Percentiles rank a stretch among this genome's conserved stretches.
phyloP scores from a whole-genome alignment of 2,888 invertebrate species.

The Helobdella robusta region DNA sequence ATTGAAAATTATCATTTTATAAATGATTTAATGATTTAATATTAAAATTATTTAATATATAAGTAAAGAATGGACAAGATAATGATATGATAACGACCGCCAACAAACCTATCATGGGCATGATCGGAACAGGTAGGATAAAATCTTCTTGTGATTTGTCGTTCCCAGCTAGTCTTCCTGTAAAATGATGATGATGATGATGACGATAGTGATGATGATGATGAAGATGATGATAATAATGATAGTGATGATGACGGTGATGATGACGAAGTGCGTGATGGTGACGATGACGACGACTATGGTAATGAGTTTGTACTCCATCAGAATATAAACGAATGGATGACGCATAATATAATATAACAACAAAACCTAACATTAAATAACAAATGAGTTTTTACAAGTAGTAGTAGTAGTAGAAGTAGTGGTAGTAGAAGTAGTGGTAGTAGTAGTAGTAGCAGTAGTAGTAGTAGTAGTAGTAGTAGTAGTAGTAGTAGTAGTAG shows the following conservation, averaged over 20 bases:
- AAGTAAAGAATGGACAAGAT: too few relatives aligned
- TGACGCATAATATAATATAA: too few relatives aligned
- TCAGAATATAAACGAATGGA: too few relatives aligned
- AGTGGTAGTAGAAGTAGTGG: too few relatives aligned
- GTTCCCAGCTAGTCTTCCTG: not conserved
- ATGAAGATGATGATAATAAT: slow-evolving; percentile 13
- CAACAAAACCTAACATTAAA: too few relatives aligned
- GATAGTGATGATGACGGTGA: slow-evolving; percentile 4
- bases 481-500: slow-evolving; percentile 16
- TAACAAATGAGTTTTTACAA: too few relatives aligned
- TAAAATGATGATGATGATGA: slow-evolving; percentile 13
- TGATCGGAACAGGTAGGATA: slow-evolving; percentile 15
- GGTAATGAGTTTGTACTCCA: too few relatives aligned
- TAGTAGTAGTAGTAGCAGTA: slow-evolving; percentile 14
- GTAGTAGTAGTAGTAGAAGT: slow-evolving; percentile 13
- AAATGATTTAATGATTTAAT: too few relatives aligned
- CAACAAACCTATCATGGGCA: slow-evolving; percentile 14
- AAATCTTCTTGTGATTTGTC: not conserved
- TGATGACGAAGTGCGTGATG: slow-evolving; percentile 1
- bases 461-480: slow-evolving; percentile 13
- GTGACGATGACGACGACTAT: not conserved
- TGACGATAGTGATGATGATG: slow-evolving; percentile 7
- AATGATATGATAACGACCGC: too few relatives aligned
- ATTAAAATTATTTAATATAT: too few relatives aligned
- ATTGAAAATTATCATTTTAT: too few relatives aligned